A percentile compares a stretch with the other conserved stretches of the same genome.
phyloP scores from a whole-genome alignment of 2,113 vertebrate species.

The Mustela nigripes region DNA sequence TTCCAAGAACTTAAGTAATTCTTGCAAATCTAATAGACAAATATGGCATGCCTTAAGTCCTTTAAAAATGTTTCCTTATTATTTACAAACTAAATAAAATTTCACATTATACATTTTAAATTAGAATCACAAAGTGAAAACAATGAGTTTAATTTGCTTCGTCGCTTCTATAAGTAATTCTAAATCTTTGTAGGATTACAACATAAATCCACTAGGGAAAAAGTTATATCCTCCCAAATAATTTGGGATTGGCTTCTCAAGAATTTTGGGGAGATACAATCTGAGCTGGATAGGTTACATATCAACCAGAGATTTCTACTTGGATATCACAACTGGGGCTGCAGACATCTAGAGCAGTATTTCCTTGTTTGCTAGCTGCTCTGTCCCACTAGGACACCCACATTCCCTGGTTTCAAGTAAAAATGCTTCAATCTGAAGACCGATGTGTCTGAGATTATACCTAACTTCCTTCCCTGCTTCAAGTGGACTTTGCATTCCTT shows the following conservation, averaged over 20 bases:
- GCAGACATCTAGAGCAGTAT: background rate
- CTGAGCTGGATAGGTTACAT: slow-evolving; percentile 11
- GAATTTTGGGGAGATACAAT: background rate
- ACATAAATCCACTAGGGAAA: background rate
- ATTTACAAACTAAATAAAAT: slow-evolving; percentile 25
- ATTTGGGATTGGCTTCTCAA: slow-evolving; percentile 49
- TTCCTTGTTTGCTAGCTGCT: background rate
- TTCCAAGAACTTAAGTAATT: slow-evolving; percentile 40
- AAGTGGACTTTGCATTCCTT: slow-evolving; percentile 32
- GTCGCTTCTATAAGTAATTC: slow-evolving; percentile 24
- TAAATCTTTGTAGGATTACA: slow-evolving; percentile 48
- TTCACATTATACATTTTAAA: slow-evolving; percentile 31
- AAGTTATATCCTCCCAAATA: slow-evolving; percentile 12
- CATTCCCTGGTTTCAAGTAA: slow-evolving; percentile 17
- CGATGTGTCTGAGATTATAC: background rate
- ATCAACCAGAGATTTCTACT: background rate
- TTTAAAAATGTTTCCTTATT: background rate
- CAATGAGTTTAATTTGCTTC: slow-evolving; percentile 6
- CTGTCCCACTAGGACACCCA: background rate
- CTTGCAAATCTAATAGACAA: background rate
- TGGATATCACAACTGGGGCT: background rate
- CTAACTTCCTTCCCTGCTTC: slow-evolving; percentile 21
- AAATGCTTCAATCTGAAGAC: slow-evolving; percentile 29
- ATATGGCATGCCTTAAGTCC: background rate
- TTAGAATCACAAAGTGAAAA: slow-evolving; percentile 33